Conservation (phyloP, 2,797 vertebrate species). For the Argentina silus region DNA sequence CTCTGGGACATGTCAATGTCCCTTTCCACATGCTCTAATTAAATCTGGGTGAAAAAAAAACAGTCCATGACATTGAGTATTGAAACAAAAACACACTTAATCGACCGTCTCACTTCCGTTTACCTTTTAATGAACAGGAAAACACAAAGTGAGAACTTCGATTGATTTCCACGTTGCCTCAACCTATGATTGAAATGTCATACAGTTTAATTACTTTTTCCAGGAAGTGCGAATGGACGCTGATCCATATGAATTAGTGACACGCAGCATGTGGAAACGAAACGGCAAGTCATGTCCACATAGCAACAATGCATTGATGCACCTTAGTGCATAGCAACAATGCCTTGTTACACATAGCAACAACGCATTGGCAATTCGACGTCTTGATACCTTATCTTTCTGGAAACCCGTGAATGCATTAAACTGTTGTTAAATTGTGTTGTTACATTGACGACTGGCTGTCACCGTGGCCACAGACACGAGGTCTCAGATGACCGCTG, state of each 20-base stretch:
- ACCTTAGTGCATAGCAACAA: neutral
- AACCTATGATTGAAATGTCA: neutral
- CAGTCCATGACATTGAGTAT: neutral
- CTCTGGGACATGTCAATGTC: neutral
- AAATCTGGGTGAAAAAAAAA: neutral
- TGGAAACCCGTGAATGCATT: too few relatives aligned
- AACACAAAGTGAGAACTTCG: conserved; percentile 10
- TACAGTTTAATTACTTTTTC: conserved; percentile 6
- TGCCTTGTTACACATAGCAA: neutral
- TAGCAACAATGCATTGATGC: neutral
- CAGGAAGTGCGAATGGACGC: conserved; percentile 21
- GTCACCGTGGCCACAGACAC: too few relatives aligned
- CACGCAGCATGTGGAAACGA: neutral
- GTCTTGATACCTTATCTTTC: too few relatives aligned
- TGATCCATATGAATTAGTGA: conserved; percentile 13
- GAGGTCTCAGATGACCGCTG: too few relatives aligned
- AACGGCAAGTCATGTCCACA: neutral
- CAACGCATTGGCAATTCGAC: too few relatives aligned
- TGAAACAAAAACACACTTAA: neutral
- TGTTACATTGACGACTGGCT: too few relatives aligned
- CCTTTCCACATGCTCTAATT: neutral
- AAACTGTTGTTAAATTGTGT: too few relatives aligned
- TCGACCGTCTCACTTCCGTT: conserved; percentile 19
- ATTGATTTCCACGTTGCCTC: conserved; percentile 23
- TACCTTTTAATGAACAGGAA: conserved; percentile 30